Conservation (phyloP, 2,797 vertebrate species). For the Ficedula albicollis region DNA sequence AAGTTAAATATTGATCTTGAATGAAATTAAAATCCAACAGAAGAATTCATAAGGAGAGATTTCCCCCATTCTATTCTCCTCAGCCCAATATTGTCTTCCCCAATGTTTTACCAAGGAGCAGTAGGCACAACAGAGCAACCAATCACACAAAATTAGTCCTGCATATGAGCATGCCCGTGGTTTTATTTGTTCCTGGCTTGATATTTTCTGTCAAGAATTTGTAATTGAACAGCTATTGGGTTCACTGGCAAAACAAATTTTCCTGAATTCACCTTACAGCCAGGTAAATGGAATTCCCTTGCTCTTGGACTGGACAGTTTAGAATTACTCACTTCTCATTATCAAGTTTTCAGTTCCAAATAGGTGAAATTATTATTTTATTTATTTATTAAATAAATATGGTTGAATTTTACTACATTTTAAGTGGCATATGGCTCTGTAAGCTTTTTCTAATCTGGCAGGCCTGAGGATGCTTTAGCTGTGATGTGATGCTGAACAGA, state of each 20-base stretch:
- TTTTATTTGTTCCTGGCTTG: not conserved
- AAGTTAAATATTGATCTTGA: not conserved
- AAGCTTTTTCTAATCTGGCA: not conserved
- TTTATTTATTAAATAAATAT: not conserved
- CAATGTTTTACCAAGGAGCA: not conserved
- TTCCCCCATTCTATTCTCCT: not conserved
- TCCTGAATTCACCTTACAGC: not conserved
- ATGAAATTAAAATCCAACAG: not conserved
- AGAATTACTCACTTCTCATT: not conserved
- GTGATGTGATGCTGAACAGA: not conserved
- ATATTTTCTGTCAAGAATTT: not conserved
- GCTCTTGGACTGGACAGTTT: not conserved
- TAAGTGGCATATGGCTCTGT: not conserved
- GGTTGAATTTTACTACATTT: not conserved
- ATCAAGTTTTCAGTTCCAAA: not conserved
- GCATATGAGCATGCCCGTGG: fast-evolving
- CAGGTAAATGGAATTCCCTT: not conserved
- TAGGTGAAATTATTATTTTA: not conserved
- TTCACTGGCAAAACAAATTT: not conserved
- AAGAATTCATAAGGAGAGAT: not conserved
- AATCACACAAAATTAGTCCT: not conserved
- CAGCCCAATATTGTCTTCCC: not conserved
- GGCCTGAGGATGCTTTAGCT: not conserved
- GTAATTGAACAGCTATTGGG: not conserved
- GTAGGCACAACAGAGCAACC: not conserved